These are phyloP conservation scores for Drosophila malerkotliana DNA, from an alignment of 1,140 invertebrate genomes.

Conservation along the genomic window DNA sequence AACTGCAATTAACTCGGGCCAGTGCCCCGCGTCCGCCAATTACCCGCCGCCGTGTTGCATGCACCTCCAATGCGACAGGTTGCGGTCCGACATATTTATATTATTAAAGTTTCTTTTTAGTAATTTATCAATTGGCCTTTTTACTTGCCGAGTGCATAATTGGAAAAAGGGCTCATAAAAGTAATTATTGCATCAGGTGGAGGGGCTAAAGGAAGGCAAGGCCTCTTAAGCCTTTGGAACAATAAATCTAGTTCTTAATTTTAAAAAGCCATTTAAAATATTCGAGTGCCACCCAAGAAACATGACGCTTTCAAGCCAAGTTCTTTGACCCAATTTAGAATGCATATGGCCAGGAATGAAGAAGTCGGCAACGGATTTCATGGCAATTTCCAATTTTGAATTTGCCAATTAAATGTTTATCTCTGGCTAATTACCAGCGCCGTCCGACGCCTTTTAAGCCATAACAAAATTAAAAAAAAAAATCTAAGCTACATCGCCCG, in stretches of 20 bases:
- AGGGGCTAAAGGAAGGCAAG: no score
- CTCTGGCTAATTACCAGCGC: constrained; percentile 68
- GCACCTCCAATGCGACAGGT: constrained; percentile 59
- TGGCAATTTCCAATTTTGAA: constrained; percentile 64
- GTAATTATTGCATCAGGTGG: constrained; percentile 21
- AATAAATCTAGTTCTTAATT: background rate
- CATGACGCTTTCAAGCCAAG: background rate
- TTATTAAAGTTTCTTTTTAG: constrained; percentile 71
- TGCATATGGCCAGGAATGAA: constrained; percentile 50
- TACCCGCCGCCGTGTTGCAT: constrained; percentile 36
- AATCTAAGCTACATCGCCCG: constrained; percentile 21
- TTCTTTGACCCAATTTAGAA: constrained; percentile 61
- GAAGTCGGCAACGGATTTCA: constrained; percentile 29
- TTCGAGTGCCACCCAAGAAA: constrained; percentile 24
- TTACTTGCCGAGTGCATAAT: constrained; percentile 33
- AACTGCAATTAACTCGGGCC: constrained; percentile 65
- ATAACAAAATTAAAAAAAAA: constrained; percentile 30
- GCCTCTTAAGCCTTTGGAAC: background rate
- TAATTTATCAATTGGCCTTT: constrained; percentile 63
- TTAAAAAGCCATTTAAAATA: background rate
- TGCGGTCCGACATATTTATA: constrained; percentile 69
- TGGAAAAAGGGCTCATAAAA: constrained; percentile 23
- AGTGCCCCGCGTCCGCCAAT: constrained; percentile 43
- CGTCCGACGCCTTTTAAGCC: constrained; percentile 31
- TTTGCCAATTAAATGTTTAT: constrained; percentile 81